Evolutionary conservation across 2,888 invertebrate genomes (phyloP).

Genomic region (Linyphia triangularis): DNA sequence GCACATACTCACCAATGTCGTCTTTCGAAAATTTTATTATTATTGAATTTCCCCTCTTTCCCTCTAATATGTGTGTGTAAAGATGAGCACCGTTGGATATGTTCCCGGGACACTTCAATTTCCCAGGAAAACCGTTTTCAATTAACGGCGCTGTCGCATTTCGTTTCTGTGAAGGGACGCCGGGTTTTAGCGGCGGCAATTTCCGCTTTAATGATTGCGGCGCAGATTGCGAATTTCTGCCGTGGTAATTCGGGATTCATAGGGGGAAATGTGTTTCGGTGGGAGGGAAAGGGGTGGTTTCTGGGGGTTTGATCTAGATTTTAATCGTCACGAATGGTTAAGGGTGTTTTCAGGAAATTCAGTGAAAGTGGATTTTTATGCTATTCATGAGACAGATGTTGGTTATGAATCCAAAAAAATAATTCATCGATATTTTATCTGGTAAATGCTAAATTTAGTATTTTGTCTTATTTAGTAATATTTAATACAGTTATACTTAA

Average conservation of each 20-base stretch:
- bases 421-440: too few species aligned
- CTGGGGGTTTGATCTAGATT: not conserved
- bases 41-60: conserved; percentile 52
- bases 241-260: conserved; percentile 36
- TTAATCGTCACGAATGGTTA: conserved; percentile 12
- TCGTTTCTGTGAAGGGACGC: conserved; percentile 5
- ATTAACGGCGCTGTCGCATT: conserved; percentile 49
- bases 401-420: too few species aligned
- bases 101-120: conserved; percentile 42
- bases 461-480: too few species aligned
- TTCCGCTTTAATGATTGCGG: conserved; percentile 59
- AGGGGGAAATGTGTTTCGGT: conserved; percentile 10
- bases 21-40: conserved; percentile 58
- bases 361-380: not conserved
- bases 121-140: conserved; percentile 61
- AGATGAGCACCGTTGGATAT: conserved; percentile 22
- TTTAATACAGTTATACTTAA: too few species aligned
- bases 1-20: conserved; percentile 47
- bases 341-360: not conserved
- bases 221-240: conserved; percentile 45
- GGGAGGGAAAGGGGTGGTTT: not conserved
- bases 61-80: conserved; percentile 40
- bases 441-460: too few species aligned
- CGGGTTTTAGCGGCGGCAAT: conserved; percentile 56
- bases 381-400: too few species aligned